Evolutionary conservation across 2,888 invertebrate genomes (phyloP), one percentile per base, ranked within the genome.

Genomic region (Zele albiditarsus): DNA sequence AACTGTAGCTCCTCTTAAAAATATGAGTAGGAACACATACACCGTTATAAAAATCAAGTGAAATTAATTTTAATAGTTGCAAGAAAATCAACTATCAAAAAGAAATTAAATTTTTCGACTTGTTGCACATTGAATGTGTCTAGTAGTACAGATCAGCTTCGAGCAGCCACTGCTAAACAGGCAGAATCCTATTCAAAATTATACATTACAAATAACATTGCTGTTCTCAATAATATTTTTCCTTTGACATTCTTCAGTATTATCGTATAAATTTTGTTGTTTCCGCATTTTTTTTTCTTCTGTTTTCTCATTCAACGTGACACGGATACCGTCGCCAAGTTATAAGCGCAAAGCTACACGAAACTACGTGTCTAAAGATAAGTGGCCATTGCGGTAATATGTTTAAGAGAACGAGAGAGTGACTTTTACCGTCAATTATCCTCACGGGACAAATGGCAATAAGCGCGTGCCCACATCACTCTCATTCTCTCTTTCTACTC

Each of bases 391-490:
- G 66, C 28, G 31, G 69, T 46, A 74, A 66, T 27, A 63, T 69
- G 63, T 74, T 66, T 69, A 65, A 68, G 62, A 53, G 68, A 49
- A 25, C 20, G 69, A 69, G 53, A 25, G 53, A 68, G 57, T 49
- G 68, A 49, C 73, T 67, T 78, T 74, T 53, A 74, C 73, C 70
- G 71, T 77, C 78, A 80, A 80, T 81, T 80, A 78, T 75, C 67
- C 75, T 75, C 73, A 75, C 71, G 73, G 66, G 71, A 67, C 68
- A 75, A 74, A 78, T 70, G 42, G 60, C 27, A 62, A 46, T 25
- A 38, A 70, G 38, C 68, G 57, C 68, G 68, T 73, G 73, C 69
- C 72, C 76, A 70, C 65, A 65, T 38, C 42, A 20, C 38, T 23
- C 2, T 31, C 49, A n/a, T 23, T 8, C 33, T 28, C 66, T 12